A percentile compares a stretch with the other conserved stretches of the same genome.
phyloP scores from a whole-genome alignment of 2,113 vertebrate genomes.

The Ellobius talpinus region DNA sequence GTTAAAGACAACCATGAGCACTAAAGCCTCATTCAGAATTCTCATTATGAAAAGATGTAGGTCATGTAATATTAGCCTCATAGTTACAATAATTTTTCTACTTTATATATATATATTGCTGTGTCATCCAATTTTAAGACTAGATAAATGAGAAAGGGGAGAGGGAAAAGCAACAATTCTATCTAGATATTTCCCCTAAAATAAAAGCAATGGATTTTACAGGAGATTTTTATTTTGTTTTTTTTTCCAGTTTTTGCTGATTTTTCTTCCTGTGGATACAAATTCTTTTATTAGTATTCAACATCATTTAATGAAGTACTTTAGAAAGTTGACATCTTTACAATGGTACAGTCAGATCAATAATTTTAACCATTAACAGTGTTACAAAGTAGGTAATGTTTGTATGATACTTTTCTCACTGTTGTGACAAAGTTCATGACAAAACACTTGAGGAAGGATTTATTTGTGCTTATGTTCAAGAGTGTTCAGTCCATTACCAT shows the following conservation, averaged over 20 bases:
- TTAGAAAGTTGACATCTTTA: background rate
- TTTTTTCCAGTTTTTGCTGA: background rate
- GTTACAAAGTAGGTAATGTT: background rate
- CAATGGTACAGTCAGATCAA: constrained; percentile 11
- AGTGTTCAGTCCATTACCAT: too few species aligned
- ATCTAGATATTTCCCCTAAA: background rate
- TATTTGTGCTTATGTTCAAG: background rate
- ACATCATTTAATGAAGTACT: background rate
- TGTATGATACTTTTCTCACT: background rate
- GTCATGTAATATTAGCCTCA: constrained; percentile 66
- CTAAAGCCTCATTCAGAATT: constrained; percentile 78
- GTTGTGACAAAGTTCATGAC: background rate
- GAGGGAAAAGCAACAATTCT: background rate
- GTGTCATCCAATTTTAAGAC: background rate
- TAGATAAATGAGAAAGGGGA: background rate
- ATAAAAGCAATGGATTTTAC: background rate
- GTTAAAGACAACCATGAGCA: constrained; percentile 77
- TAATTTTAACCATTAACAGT: background rate
- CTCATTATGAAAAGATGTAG: constrained; percentile 65
- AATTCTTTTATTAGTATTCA: constrained; percentile 4
- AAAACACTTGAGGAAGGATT: background rate
- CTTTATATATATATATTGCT: background rate
- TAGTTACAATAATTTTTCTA: background rate
- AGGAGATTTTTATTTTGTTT: background rate
- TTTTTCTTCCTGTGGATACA: background rate